Conservation (phyloP, 2,113 vertebrate species). For the Psephotus haematonotus region DNA sequence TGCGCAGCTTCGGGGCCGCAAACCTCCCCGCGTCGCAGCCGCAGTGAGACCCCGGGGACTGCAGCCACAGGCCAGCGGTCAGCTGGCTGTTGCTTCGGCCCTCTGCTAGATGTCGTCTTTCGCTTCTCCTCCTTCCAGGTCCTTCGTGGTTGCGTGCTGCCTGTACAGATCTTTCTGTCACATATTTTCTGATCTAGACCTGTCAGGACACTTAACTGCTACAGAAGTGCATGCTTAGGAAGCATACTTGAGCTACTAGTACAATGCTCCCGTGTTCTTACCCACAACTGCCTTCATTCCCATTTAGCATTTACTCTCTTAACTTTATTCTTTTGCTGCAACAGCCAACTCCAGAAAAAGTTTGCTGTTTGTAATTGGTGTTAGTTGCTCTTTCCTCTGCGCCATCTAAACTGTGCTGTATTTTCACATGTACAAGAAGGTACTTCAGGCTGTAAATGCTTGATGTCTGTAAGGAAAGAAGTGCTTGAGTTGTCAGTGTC, state of each 20-base stretch:
- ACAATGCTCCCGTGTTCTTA: fast-evolving
- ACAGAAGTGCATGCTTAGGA: fast-evolving
- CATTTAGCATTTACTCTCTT: not conserved
- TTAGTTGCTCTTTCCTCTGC: not conserved
- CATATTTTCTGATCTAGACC: fast-evolving
- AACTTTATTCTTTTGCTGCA: not conserved
- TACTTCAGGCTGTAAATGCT: not conserved
- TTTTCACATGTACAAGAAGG: not conserved
- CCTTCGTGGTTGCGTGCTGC: no score
- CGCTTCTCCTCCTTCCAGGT: no score
- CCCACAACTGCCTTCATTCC: not conserved
- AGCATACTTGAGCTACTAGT: fast-evolving
- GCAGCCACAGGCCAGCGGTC: not conserved
- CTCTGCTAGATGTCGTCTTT: fast-evolving
- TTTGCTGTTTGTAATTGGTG: not conserved
- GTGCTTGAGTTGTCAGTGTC: not conserved
- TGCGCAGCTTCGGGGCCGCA: fast-evolving
- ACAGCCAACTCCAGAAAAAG: not conserved
- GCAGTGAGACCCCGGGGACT: not conserved
- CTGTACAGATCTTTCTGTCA: no score
- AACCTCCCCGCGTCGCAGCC: not conserved
- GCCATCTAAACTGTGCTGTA: fast-evolving
- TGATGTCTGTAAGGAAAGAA: not conserved
- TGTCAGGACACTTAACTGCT: fast-evolving
- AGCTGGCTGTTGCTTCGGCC: not conserved